A percentile compares a stretch with the other conserved stretches of the same genome.
phyloP scores from a whole-genome alignment of 92 coral and sea anemone genomes.

The Galaxea fascicularis region DNA sequence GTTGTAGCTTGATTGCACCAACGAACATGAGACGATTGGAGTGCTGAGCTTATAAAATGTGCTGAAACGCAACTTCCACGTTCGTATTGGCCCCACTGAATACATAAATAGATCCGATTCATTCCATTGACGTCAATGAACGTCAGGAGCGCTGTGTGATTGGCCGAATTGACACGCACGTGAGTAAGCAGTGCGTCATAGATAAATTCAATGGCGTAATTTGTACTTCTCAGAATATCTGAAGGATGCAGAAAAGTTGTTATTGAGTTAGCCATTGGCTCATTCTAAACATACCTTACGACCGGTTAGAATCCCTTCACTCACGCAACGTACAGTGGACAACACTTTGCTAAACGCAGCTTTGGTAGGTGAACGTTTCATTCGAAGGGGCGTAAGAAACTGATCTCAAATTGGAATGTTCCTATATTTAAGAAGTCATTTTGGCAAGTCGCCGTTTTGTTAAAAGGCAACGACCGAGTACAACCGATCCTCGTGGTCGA shows the following conservation, averaged over 20 bases:
- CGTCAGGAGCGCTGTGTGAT: conserved; percentile 11
- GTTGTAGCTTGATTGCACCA: neutral
- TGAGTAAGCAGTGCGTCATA: conserved; percentile 45
- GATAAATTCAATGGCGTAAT: conserved; percentile 31
- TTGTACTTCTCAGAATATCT: conserved; percentile 38
- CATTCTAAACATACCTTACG: conserved; percentile 27
- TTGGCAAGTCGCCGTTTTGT: conserved; percentile 12
- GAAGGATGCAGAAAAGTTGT: conserved; percentile 36
- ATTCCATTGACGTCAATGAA: conserved; percentile 41
- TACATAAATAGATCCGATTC: conserved; percentile 48
- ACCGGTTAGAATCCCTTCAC: neutral
- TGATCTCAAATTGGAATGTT: neutral
- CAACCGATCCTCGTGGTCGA: conserved; percentile 47
- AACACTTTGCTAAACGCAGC: neutral
- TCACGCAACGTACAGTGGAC: conserved; percentile 6
- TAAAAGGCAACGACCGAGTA: neutral
- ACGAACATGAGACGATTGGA: neutral
- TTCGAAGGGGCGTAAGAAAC: too few relatives aligned
- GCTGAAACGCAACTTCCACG: conserved; percentile 38
- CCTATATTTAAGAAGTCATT: neutral
- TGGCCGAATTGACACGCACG: conserved; percentile 37
- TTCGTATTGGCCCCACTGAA: conserved; percentile 36
- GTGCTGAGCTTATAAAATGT: conserved; percentile 11
- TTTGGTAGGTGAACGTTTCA: conserved; percentile 12
- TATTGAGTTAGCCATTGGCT: neutral